Evolutionary conservation across 2,797 vertebrate species (phyloP), one percentile per base, ranked within the genome.

Genomic region (Pseudopleuronectes americanus): DNA sequence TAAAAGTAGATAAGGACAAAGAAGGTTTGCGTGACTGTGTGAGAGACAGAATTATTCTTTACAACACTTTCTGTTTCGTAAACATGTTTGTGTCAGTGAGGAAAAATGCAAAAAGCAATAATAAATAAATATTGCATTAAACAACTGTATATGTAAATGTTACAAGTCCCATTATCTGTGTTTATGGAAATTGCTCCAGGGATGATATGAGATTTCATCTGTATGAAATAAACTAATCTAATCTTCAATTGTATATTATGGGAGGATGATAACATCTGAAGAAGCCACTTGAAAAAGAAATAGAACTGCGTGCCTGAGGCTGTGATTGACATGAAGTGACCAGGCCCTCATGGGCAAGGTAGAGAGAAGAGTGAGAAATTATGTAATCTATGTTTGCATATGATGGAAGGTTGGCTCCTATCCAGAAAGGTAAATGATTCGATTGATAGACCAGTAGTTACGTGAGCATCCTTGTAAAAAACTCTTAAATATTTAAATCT

Each of bases 131-230:
- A 85, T 83, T 73, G 54, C 49, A 65, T 47, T 71, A 80, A 92
- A 71, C 63, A 69, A 71, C 67, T 62, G 28, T 84, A 82, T 81
- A 86, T 84, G 74, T 68, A 49, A 84, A 83, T 64, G 71, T 70
- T 73, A 77, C 65, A 70, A 74, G 65, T 83, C 71, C 63, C 67
- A 87, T 85, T 84, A 87, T 87, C 81, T 74, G 62, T 87, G 76
- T 87, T 90, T 80, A 76, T 79, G 57, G 62, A 73, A 87, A 89
- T 83, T 86, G 84, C 56, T 78, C 73, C 73, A 86, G 71, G 71
- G 76, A 66, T 83, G 83, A 90, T 83, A 77, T 77, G 68, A 90
- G 80, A 92, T 87, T 76, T 81, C 84, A 92, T 92, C 90, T 87
- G 36, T 77, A 28, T 70, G 76, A 85, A 89, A 90, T 87, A 90